Base-by-base conservation (phyloP, 1,140 invertebrate genomes). In the Geopemphigus sp. region DNA sequence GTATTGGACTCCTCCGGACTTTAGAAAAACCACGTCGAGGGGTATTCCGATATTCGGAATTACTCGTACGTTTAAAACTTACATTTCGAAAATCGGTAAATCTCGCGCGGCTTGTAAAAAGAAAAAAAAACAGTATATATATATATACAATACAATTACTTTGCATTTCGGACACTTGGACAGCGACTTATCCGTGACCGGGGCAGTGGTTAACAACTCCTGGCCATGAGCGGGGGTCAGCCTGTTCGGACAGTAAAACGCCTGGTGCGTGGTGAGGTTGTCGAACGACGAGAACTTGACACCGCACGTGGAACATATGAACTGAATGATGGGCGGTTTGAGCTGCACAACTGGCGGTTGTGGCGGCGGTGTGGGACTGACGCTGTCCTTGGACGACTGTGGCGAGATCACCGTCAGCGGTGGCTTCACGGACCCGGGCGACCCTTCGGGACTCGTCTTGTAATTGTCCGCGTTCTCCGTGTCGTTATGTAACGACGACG, bases 221-320 rank as follows among this genome's bases (percentile, higher is more conserved):
- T 80, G 84, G n/a, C 59, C n/a, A n/a, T n/a, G n/a, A n/a, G n/a
- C 59, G 12, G 12, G 72, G 22, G 80, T 81, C 24, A 73, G 70
- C 63, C 91, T 87, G 84, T 50, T 68, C 1, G 92, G 91, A 85
- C 96, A 98, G 83, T 98, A 98, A 84, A 93, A 97, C 0, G 93
- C 92, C 84, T 98, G 95, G 86, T 98, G 96, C 0, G 96, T 95
- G 24, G 93, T 91, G 64, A 98, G 87, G 85, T 97, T 98, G 84
- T 97, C 95, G 82, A 95, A 88, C 1, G 95, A 96, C 56, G 93
- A 95, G 85, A 97, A 98, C 85, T 96, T 96, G 81, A 98, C 97
- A 39, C 95, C 95, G 85, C 96, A 98, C 39, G 94, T 93, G 39
- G 92, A 89, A 84, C 96, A 98, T 72, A 94, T 95, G 32, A 94